These are phyloP conservation scores for Lagocephalus sceleratus DNA, from an alignment of 2,797 vertebrate genomes.

Conservation along the genomic window DNA sequence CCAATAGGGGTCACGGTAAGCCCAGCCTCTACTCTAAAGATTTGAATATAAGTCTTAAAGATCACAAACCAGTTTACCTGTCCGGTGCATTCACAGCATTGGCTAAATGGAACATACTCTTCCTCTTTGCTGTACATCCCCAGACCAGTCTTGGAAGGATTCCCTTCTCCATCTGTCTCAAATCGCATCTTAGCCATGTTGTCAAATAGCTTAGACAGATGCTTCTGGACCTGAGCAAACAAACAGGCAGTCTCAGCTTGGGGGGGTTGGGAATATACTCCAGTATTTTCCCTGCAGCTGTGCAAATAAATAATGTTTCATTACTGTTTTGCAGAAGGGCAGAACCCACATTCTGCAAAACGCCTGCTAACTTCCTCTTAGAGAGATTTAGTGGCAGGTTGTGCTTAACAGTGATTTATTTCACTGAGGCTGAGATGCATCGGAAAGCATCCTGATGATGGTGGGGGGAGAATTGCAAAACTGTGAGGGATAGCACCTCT, in stretches of 20 bases:
- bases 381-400: slow-evolving; percentile 43
- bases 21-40: too few relatives aligned
- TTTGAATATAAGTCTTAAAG: too few relatives aligned
- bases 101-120: slow-evolving; percentile 87
- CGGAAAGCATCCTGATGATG: slow-evolving; percentile 27
- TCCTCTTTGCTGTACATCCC: slow-evolving; percentile 97
- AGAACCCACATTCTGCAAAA: slow-evolving; percentile 36
- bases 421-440: slow-evolving; percentile 33
- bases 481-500: slow-evolving; percentile 64
- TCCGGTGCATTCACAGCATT: slow-evolving; percentile 87
- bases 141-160: slow-evolving; percentile 74
- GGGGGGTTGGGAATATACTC: not conserved
- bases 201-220: slow-evolving; percentile 96
- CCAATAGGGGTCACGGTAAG: too few relatives aligned
- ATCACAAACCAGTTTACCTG: slow-evolving; percentile 75
- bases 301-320: slow-evolving; percentile 35
- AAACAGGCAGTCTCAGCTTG: slow-evolving; percentile 27
- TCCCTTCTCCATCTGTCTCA: slow-evolving; percentile 74
- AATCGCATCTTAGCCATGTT: slow-evolving; percentile 88
- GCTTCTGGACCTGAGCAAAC: slow-evolving; percentile 84
- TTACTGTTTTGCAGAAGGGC: slow-evolving; percentile 31
- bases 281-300: slow-evolving; percentile 13
- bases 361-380: slow-evolving; percentile 35
- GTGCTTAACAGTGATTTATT: slow-evolving; percentile 52
- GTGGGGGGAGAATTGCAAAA: slow-evolving; percentile 22